Percentiles rank a stretch among this genome's conserved stretches.
phyloP scores from a whole-genome alignment of 2,797 vertebrate genomes.

The Diglossa cyanea region DNA sequence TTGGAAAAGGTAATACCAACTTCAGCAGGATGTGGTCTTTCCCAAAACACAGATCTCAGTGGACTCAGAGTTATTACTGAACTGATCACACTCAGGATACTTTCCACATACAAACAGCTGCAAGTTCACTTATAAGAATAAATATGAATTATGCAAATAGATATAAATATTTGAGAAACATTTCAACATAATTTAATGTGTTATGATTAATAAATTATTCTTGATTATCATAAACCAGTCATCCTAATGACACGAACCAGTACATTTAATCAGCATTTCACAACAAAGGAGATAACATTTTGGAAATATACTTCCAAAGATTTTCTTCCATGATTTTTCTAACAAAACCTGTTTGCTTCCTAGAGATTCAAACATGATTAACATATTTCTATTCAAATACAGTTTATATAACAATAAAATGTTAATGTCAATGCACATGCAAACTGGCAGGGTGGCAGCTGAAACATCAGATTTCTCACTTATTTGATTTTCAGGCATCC shows the following conservation, averaged over 20 bases:
- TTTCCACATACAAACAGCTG: not conserved
- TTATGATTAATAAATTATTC: not conserved
- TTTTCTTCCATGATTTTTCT: not conserved
- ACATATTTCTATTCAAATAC: not conserved
- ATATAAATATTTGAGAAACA: not conserved
- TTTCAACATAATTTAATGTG: not conserved
- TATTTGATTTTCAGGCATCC: not conserved
- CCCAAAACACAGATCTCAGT: not conserved
- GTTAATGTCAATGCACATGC: not conserved
- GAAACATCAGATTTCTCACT: not conserved
- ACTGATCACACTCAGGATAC: not conserved
- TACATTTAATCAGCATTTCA: not conserved
- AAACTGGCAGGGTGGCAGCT: not conserved
- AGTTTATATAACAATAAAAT: not conserved
- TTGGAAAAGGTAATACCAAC: not conserved
- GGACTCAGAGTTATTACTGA: not conserved
- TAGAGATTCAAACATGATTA: not conserved
- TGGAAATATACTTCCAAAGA: not conserved
- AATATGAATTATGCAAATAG: not conserved
- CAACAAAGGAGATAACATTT: not conserved
- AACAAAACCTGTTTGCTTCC: not conserved
- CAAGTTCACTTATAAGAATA: not conserved
- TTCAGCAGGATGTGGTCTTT: not conserved
- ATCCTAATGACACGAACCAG: not conserved
- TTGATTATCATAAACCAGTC: slow-evolving; percentile 2